These are phyloP conservation scores for Gasteruption jaculator DNA, from an alignment of 2,888 invertebrate species.

Conservation along the genomic window DNA sequence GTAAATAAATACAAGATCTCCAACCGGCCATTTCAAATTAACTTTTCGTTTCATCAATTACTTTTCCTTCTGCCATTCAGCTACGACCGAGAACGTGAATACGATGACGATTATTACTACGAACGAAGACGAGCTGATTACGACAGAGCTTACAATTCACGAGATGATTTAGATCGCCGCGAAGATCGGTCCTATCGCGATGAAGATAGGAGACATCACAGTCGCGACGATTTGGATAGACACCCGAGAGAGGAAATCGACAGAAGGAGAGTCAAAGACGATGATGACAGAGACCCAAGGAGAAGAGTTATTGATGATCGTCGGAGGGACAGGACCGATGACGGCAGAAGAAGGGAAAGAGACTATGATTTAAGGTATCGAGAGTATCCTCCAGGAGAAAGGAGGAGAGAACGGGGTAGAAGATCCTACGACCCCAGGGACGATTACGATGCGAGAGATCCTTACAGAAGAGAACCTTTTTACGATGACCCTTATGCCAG, in stretches of 20 bases:
- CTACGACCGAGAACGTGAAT: conserved; percentile 45
- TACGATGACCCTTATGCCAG: conserved; percentile 46
- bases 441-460: conserved; percentile 32
- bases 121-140: conserved; percentile 43
- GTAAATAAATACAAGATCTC: neutral
- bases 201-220: conserved; percentile 40
- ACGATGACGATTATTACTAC: conserved; percentile 47
- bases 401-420: conserved; percentile 22
- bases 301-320: conserved; percentile 40
- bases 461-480: conserved; percentile 41
- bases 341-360: conserved; percentile 35
- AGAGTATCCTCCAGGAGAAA: too few species aligned
- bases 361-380: too few species aligned
- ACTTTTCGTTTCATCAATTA: conserved; percentile 10
- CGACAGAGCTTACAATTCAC: conserved; percentile 41
- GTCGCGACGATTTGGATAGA: conserved; percentile 44
- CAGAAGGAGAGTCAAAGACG: conserved; percentile 42
- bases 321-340: conserved; percentile 34
- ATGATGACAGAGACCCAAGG: conserved; percentile 40
- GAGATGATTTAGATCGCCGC: conserved; percentile 46
- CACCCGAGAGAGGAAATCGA: conserved; percentile 39
- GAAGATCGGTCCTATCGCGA: conserved; percentile 41
- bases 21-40: conserved; percentile 10
- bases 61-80: conserved; percentile 27
- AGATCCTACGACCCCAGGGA: conserved; percentile 43